Evolutionary conservation across 2,113 vertebrate genomes (phyloP).

Genomic region (Boulengeromyrus knoepffleri): DNA sequence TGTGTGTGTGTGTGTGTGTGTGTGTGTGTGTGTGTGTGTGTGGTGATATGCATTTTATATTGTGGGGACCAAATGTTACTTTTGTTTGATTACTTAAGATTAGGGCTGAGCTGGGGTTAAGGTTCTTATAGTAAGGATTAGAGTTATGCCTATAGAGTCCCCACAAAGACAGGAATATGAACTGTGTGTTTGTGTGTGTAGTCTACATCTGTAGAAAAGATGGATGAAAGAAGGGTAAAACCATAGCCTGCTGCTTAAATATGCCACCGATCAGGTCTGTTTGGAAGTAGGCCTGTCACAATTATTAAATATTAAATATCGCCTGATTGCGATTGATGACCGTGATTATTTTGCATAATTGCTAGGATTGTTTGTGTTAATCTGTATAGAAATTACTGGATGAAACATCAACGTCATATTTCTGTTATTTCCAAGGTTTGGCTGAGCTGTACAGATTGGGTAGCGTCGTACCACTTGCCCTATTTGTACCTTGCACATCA

Average conservation of each 20-base stretch:
- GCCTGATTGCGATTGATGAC: neutral
- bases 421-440: neutral
- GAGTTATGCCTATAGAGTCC: neutral
- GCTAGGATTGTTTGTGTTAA: neutral
- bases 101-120: too few relatives aligned
- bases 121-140: too few relatives aligned
- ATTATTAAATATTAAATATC: neutral
- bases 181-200: constrained; percentile 4
- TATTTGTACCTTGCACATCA: neutral
- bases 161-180: neutral
- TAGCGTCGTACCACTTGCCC: neutral
- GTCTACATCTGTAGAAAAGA: neutral
- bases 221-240: neutral
- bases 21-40: neutral
- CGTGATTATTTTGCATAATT: neutral
- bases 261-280: neutral
- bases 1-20: neutral
- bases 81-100: too few relatives aligned
- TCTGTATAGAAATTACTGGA: neutral
- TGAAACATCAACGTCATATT: neutral
- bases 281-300: neutral
- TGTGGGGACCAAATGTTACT: too few relatives aligned
- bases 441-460: too few relatives aligned
- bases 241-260: neutral
- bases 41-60: neutral